A percentile compares a stretch with the other conserved stretches of the same genome.
Evolutionary conservation across 2,888 invertebrate genomes (phyloP).

Genomic region (Cryptocephalus primarius): DNA sequence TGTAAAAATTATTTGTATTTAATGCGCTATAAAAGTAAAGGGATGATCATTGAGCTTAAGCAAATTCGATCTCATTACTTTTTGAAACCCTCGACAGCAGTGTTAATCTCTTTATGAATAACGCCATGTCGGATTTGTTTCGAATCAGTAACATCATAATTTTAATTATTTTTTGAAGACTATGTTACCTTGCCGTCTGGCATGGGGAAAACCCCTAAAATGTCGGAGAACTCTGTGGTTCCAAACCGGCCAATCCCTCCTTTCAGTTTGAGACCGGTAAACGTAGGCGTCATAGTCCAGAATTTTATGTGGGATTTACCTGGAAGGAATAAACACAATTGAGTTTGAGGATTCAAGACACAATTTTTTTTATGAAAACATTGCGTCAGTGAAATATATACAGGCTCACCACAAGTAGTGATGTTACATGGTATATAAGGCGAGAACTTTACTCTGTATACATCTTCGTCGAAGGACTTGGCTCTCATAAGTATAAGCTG

Average conservation of each 20-base stretch:
- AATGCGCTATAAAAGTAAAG: no score
- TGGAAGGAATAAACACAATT: not conserved
- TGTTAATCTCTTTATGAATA: no score
- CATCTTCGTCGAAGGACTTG: slow-evolving; percentile 74
- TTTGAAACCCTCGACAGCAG: no score
- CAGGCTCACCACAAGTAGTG: slow-evolving; percentile 56
- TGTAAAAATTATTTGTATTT: no score
- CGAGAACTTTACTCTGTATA: slow-evolving; percentile 71
- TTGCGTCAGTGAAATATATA: no score
- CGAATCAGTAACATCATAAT: no score
- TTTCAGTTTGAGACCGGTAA: slow-evolving; percentile 82
- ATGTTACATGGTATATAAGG: slow-evolving; percentile 68
- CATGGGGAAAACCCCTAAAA: slow-evolving; percentile 73
- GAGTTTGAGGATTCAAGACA: no score
- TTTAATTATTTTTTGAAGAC: no score
- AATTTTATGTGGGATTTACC: slow-evolving; percentile 65
- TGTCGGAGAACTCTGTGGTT: slow-evolving; percentile 84
- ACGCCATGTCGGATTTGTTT: no score
- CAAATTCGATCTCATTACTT: no score
- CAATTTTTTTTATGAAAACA: no score
- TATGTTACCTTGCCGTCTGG: slow-evolving; percentile 70
- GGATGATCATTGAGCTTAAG: no score
- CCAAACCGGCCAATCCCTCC: slow-evolving; percentile 82
- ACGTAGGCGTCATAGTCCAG: slow-evolving; percentile 88
- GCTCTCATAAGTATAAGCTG: slow-evolving; percentile 65